These are phyloP conservation scores for Tethya wilhelma DNA, from an alignment of 37 sponge, comb jelly and placozoan species.

Conservation along the genomic window DNA sequence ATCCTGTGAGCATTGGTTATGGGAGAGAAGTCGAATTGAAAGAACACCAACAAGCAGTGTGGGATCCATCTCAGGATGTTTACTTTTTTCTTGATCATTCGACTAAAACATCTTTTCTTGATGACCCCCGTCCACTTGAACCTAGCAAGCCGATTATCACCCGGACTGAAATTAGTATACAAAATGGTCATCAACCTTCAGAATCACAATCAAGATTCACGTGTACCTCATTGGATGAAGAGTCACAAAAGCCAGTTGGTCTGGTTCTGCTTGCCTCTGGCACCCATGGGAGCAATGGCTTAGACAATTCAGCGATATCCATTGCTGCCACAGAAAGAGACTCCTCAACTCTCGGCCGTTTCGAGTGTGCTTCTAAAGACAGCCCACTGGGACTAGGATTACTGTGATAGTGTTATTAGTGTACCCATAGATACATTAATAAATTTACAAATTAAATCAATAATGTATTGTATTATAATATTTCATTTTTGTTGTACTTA, in stretches of 20 bases:
- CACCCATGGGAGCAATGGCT: conserved; percentile 52
- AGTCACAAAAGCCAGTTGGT: conserved; percentile 42
- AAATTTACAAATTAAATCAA: too few species aligned
- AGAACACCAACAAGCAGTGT: conserved; percentile 52
- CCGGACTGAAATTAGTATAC: not conserved
- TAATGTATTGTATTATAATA: too few species aligned
- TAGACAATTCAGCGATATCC: too few species aligned
- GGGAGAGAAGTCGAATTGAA: conserved; percentile 68
- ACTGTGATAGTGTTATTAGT: too few species aligned
- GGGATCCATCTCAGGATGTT: conserved; percentile 41
- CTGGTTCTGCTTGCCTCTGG: conserved; percentile 46
- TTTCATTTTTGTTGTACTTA: too few species aligned
- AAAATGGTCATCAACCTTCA: conserved; percentile 2
- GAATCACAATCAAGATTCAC: not conserved
- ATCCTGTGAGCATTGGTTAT: conserved; percentile 63
- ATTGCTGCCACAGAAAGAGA: too few species aligned
- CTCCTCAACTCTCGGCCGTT: too few species aligned
- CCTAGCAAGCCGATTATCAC: not conserved
- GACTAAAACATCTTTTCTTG: conserved; percentile 12
- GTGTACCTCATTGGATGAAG: conserved; percentile 26
- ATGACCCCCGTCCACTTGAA: conserved; percentile 43
- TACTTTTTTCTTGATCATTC: conserved; percentile 65
- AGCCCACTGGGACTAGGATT: too few species aligned
- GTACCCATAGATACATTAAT: too few species aligned
- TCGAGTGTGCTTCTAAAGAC: too few species aligned